Evolutionary conservation across 1,140 invertebrate species (phyloP).

Genomic region (Drosophila sucinea): DNA sequence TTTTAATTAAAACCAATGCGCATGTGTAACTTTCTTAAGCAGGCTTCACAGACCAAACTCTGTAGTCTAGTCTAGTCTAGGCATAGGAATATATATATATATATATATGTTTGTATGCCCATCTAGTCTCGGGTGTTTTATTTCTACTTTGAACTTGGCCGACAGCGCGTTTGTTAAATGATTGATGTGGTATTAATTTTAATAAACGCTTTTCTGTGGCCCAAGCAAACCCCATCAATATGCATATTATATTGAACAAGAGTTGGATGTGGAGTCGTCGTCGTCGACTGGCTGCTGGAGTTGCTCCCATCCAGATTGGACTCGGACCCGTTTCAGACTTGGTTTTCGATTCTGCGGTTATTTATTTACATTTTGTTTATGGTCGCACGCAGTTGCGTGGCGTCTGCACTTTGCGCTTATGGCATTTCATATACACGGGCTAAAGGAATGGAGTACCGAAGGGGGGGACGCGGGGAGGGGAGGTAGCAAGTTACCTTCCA

Average conservation of each 20-base stretch:
- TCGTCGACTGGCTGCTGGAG: neutral
- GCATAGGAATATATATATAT: slow-evolving; percentile 7
- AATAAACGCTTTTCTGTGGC: slow-evolving; percentile 64
- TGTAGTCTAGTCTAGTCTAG: slow-evolving; percentile 13
- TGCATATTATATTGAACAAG: slow-evolving; percentile 46
- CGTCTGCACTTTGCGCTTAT: slow-evolving; percentile 58
- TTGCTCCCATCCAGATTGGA: neutral
- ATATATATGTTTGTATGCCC: neutral
- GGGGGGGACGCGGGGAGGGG: neutral
- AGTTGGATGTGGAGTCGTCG: neutral
- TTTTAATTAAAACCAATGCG: slow-evolving; percentile 82
- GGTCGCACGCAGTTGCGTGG: slow-evolving; percentile 60
- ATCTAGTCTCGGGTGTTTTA: slow-evolving; percentile 39
- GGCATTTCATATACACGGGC: neutral
- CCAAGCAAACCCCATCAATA: slow-evolving; percentile 59
- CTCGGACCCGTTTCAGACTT: slow-evolving; percentile 25
- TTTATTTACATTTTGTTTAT: slow-evolving; percentile 38
- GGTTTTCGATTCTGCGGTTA: slow-evolving; percentile 34
- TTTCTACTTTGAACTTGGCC: slow-evolving; percentile 75
- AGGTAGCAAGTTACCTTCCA: slow-evolving; percentile 20
- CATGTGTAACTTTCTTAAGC: slow-evolving; percentile 82
- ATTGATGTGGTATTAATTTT: slow-evolving; percentile 83
- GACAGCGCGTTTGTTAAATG: slow-evolving; percentile 80
- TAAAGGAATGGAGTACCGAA: no score
- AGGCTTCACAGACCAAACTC: slow-evolving; percentile 36